phyloP scores from a whole-genome alignment of 2,888 invertebrate species.

The Villa cingulata region DNA sequence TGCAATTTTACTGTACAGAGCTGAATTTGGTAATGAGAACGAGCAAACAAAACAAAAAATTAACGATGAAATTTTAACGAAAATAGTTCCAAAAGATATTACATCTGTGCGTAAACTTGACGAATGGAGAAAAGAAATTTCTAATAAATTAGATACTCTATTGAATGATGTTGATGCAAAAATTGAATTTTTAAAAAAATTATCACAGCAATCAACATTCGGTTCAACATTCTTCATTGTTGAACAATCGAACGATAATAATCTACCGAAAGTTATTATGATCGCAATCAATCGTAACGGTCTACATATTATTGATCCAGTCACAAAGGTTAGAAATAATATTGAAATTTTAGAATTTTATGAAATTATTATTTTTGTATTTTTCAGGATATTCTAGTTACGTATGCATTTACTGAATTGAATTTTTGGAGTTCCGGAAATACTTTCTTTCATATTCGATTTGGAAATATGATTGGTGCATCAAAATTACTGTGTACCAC shows the following conservation, averaged over 20 bases:
- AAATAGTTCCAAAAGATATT: conserved; percentile 67
- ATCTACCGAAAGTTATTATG: conserved; percentile 71
- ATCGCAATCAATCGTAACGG: conserved; percentile 86
- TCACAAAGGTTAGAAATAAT: conserved; percentile 54
- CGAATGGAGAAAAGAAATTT: conserved; percentile 72
- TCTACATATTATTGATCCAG: conserved; percentile 77
- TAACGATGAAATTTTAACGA: conserved; percentile 42
- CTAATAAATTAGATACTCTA: conserved; percentile 45
- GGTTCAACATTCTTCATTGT: conserved; percentile 94
- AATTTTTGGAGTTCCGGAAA: conserved; percentile 94
- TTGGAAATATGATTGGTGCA: conserved; percentile 86
- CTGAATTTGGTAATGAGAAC: conserved; percentile 55
- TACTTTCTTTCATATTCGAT: conserved; percentile 87
- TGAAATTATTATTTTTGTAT: conserved; percentile 17
- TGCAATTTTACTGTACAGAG: conserved; percentile 66
- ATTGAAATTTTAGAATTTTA: not conserved
- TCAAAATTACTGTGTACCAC: conserved; percentile 84
- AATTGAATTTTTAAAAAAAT: conserved; percentile 56
- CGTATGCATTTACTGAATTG: conserved; percentile 75
- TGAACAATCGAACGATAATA: conserved; percentile 78
- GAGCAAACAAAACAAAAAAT: conserved; percentile 37
- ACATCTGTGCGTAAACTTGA: conserved; percentile 52
- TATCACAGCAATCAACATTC: conserved; percentile 58
- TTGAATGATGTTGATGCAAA: conserved; percentile 52
- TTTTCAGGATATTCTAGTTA: conserved; percentile 54